Evolutionary conservation across 2,113 vertebrate genomes (phyloP).

Genomic region (Pituophis catenifer): DNA sequence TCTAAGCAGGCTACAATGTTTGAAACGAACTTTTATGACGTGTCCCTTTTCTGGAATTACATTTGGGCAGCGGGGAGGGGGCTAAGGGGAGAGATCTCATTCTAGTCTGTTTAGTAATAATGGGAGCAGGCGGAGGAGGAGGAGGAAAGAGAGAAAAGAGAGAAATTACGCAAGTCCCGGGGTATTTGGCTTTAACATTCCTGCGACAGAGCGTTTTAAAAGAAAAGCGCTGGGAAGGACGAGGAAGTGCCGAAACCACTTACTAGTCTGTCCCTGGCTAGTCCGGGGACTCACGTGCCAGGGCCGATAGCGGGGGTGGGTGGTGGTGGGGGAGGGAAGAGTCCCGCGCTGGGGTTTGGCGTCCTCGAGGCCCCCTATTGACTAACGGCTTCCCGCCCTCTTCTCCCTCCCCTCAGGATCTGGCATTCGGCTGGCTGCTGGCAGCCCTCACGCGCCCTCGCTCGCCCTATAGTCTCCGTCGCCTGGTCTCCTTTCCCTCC

Average conservation of each 20-base stretch:
- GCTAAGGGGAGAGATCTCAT: background rate
- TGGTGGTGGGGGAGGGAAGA: background rate
- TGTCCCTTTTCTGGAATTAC: background rate
- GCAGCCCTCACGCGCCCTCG: constrained; percentile 38
- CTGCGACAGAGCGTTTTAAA: background rate
- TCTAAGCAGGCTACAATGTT: background rate
- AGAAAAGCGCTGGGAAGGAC: background rate
- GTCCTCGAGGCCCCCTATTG: constrained; percentile 39
- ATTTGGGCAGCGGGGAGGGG: background rate
- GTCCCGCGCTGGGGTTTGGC: constrained; percentile 18
- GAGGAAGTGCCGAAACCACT: background rate
- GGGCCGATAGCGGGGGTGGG: background rate
- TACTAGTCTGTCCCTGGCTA: background rate
- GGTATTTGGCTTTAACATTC: background rate
- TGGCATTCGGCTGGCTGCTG: constrained; percentile 58
- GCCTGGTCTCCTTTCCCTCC: background rate
- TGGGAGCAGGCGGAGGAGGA: background rate
- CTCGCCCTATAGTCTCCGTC: constrained; percentile 4
- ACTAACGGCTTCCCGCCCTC: constrained; percentile 47
- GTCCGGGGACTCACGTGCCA: background rate
- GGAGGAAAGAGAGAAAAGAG: too few species aligned
- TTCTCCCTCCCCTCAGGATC: background rate
- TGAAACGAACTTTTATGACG: background rate
- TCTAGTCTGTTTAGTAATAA: background rate
- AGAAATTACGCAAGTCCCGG: background rate